Base-by-base conservation (phyloP, 2,888 invertebrate genomes). In the Ceramica pisi region DNA sequence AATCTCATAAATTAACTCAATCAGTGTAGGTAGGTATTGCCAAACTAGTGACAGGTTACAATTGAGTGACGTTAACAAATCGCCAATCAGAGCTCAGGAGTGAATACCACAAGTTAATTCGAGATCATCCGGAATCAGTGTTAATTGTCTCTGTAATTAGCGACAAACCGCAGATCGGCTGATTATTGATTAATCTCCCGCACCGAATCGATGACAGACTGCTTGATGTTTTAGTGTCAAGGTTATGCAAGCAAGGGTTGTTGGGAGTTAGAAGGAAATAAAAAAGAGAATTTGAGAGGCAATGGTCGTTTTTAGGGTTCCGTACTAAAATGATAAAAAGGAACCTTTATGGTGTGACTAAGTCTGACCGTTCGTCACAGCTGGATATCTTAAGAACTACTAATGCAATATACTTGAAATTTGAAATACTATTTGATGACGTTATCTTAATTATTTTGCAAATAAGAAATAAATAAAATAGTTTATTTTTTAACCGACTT, bases 171-270 rank as follows among this genome's bases (percentile, higher is more conserved):
- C 78, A 70, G 61, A 61, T 51, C 31, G 38, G 23, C 61, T 59
- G n/a, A 81, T 76, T 81, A 76, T 56, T 59, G n/a, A 81, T 76
- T 81, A 76, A 81, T 79, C 71, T 57, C 56, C 60, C 14, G 50
- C 46, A 71, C 46, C 41, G 51, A 63, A 76, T 78, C 70, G 69
- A 56, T 63, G 66, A 61, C 23, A 41, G 21, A 50, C 16, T 67
- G 31, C 50, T 65, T 77, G 61, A 51, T 23, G 3, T 59, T 50
- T 50, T 6, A 38, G 19, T 61, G 46, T 21, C 76, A 78, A 75
- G 61, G 65, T 59, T 57, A 78, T 5, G 9, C 14, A 23, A 7
- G 21, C 38, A 23, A 48, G 5, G 26, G 12, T 23, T 21, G 9
- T 31, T 51, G 19, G n/a, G 1, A 38, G 21, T n/a, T 1, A 55